These are phyloP conservation scores for Halyomorpha halys DNA, from an alignment of 1,140 invertebrate genomes.

Conservation along the genomic window DNA sequence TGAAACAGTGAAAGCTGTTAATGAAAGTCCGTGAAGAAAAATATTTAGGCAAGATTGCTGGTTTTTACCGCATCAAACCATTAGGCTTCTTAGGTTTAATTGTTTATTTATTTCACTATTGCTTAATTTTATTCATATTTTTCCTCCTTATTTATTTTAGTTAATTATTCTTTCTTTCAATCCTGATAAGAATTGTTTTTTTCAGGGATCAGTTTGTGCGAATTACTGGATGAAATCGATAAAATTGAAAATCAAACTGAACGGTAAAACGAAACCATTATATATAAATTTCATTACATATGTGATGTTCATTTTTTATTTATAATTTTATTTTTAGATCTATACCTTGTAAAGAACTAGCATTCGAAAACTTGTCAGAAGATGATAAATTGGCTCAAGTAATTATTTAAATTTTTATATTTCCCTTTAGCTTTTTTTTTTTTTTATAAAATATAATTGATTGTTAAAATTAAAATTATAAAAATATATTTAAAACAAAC, in stretches of 20 bases:
- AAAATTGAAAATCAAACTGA: neutral
- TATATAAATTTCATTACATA: neutral
- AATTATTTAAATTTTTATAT: neutral
- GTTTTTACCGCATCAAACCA: too few relatives aligned
- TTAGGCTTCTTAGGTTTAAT: neutral
- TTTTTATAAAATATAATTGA: neutral
- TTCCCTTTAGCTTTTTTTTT: neutral
- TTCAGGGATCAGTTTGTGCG: neutral
- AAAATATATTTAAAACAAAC: neutral
- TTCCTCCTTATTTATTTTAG: too few relatives aligned
- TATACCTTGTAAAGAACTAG: neutral
- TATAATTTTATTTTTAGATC: neutral
- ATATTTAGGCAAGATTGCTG: too few relatives aligned
- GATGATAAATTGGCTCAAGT: constrained; percentile 23
- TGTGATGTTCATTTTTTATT: neutral
- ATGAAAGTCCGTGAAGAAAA: too few relatives aligned
- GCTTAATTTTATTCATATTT: neutral
- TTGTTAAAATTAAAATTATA: too few relatives aligned
- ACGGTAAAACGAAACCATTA: neutral
- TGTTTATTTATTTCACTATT: neutral
- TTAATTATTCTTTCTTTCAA: too few relatives aligned
- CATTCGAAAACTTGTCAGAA: constrained; percentile 22
- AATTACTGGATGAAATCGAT: neutral
- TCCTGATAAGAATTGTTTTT: too few relatives aligned
- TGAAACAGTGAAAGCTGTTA: too few relatives aligned